Conservation (phyloP, 1,140 invertebrate genomes). For the Brachionus sp. region DNA sequence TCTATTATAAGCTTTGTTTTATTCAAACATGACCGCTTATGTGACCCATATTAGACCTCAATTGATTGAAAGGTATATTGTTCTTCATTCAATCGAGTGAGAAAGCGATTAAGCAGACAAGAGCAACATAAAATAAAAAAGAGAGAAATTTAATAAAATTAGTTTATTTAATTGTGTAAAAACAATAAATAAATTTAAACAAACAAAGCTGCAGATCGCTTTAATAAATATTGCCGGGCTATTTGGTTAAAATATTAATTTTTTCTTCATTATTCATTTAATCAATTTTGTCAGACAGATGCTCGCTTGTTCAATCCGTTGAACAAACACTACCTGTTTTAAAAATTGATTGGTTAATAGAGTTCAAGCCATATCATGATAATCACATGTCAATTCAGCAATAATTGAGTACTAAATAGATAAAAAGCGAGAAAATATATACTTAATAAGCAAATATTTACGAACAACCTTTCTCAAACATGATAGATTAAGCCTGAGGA, state of each 20-base stretch:
- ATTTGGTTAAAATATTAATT: background rate
- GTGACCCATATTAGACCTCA: background rate
- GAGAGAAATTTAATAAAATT: background rate
- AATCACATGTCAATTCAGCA: background rate
- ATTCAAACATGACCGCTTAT: background rate
- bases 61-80: background rate
- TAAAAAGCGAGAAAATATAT: background rate
- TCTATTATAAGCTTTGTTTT: background rate
- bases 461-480: background rate
- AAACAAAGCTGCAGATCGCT: background rate
- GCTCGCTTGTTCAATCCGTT: background rate
- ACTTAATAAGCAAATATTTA: background rate
- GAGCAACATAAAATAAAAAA: background rate
- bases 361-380: background rate
- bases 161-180: conserved; percentile 11
- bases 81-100: background rate
- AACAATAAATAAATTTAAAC: background rate
- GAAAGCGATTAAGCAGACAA: background rate
- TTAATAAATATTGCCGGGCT: background rate
- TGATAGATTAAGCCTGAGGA: background rate
- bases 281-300: conserved; percentile 1
- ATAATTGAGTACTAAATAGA: background rate
- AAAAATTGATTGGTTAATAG: background rate
- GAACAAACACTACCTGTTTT: background rate
- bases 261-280: background rate